Base-by-base conservation (phyloP, 2,113 vertebrate genomes). In the Rana temporaria region DNA sequence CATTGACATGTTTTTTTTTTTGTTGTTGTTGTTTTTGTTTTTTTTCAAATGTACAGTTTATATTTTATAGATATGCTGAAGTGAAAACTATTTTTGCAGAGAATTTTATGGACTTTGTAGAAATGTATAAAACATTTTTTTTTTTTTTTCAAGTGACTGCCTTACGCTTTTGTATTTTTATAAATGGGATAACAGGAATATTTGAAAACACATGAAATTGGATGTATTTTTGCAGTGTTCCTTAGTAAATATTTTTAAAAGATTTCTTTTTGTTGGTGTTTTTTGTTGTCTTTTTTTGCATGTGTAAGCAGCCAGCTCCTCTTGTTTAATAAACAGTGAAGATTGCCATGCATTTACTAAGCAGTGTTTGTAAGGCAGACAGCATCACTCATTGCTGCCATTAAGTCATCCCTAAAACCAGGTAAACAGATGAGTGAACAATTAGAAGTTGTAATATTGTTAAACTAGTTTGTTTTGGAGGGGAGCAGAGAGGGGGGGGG, bases 161-260 rank as follows among this genome's bases (percentile, higher is more conserved):
- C 96, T 97, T 95, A 94, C 94, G 94, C 92, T 67, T 83, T 83
- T 83, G 94, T 95, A 95, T 94, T 97, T 92, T 95, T 95, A 95
- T 95, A 95, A 94, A 93, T 95, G 92, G 92, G 87, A 52, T 96
- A 94, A 97, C 88, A 97, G 92, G 90, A 88, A 92, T 93, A 87
- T 90, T 90, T 95, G 93, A 94, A 95, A 88, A 89, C 59, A 70
- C 88, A 86, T 86, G 90, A 56, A 12, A 74, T 87, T 96, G 84
- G 88, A 92, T 94, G 89, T 96, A 89, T 86, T 95, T 93, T 93
- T 90, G 64, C 71, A 85, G 84, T 85, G 85, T 85, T 84, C 90
- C 90, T 78, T 81, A 81, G 67, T 72, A 63, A 81, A 71, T 56
- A 30, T 26, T 62, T 62, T 42, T n/a, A 60, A 60, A 26, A 56